These are phyloP conservation scores for Discoglossus pictus DNA, from an alignment of 2,797 vertebrate species.

Conservation along the genomic window DNA sequence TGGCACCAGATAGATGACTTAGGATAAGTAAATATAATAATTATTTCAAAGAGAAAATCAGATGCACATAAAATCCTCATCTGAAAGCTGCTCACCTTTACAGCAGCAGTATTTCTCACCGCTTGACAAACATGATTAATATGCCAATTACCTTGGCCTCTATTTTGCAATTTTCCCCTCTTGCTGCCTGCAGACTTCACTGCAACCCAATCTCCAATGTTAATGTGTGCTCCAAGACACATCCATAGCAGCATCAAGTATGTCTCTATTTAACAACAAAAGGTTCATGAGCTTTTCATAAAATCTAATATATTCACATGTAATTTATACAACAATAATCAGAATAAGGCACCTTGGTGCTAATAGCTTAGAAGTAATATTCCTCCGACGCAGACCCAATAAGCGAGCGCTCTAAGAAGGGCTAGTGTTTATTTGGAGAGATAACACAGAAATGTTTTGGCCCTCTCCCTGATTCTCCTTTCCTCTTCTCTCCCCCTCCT, in stretches of 20 bases:
- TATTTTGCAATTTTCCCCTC: conserved; percentile 30
- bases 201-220: conserved; percentile 12
- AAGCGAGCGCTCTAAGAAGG: no score
- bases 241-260: conserved; percentile 32
- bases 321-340: no score
- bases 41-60: conserved; percentile 8
- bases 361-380: no score
- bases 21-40: neutral
- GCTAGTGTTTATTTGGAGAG: no score
- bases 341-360: no score
- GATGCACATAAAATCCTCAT: neutral
- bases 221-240: conserved; percentile 23
- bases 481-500: no score
- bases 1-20: neutral
- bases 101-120: conserved; percentile 6
- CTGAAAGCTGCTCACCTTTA: neutral
- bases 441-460: no score
- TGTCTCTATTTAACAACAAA: conserved; percentile 22
- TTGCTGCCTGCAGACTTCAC: conserved; percentile 16
- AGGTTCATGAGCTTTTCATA: conserved; percentile 23
- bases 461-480: no score
- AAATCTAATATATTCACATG: no score
- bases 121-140: conserved; percentile 48
- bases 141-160: conserved; percentile 26
- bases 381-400: no score